Conservation (phyloP, 2,888 invertebrate species). For the Megalurothrips usitatus region DNA sequence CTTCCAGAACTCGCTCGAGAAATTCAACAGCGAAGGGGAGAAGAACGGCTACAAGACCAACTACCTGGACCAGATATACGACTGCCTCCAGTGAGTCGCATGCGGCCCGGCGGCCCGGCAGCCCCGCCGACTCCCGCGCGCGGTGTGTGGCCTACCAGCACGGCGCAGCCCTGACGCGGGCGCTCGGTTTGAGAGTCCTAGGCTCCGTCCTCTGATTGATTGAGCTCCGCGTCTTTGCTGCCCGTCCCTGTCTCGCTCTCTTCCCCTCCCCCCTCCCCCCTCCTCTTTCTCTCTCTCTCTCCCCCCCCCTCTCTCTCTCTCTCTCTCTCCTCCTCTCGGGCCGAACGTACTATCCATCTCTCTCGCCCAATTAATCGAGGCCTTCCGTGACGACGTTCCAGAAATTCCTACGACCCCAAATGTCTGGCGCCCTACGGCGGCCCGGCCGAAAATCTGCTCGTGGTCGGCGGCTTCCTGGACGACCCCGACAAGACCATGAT, state of each 20-base stretch:
- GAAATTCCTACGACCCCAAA: constrained; percentile 54
- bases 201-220: too few relatives aligned
- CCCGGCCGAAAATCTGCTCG: constrained; percentile 77
- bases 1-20: constrained; percentile 57
- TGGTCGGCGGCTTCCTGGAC: constrained; percentile 71
- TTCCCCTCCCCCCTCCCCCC: too few relatives aligned
- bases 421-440: constrained; percentile 86
- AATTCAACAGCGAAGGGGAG: constrained; percentile 47
- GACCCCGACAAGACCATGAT: constrained; percentile 49
- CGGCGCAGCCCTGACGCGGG: neutral
- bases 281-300: too few relatives aligned
- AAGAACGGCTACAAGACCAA: constrained; percentile 40
- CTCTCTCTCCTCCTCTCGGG: too few relatives aligned
- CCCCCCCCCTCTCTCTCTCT: too few relatives aligned
- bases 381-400: constrained; percentile 39
- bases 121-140: neutral
- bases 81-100: constrained; percentile 49
- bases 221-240: too few relatives aligned
- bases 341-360: too few relatives aligned
- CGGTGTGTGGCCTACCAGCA: neutral
- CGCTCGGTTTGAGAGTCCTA: too few relatives aligned
- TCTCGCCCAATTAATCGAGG: too few relatives aligned
- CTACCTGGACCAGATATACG: constrained; percentile 53
- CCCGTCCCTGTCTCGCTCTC: too few relatives aligned
- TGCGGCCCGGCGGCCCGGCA: neutral